phyloP scores from a whole-genome alignment of 2,113 vertebrate species.

The Sapayoa aenigma region DNA sequence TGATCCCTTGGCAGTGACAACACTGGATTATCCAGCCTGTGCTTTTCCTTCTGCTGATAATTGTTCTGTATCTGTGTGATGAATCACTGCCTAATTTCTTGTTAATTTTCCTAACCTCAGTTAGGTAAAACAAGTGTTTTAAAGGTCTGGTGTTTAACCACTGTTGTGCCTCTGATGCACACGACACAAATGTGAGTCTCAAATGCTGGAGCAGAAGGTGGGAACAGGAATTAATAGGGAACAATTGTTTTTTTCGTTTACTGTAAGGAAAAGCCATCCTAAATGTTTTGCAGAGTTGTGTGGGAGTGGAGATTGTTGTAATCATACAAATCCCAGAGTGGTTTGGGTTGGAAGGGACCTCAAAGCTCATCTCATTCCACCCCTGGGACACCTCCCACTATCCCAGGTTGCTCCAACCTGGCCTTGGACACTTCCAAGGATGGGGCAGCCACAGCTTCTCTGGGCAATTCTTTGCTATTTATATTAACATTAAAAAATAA shows the following conservation, averaged over 20 bases:
- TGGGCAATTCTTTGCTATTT: neutral
- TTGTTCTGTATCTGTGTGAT: neutral
- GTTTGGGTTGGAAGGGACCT: neutral
- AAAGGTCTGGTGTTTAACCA: neutral
- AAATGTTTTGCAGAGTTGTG: fast-evolving
- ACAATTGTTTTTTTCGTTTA: neutral
- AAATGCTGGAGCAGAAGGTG: neutral
- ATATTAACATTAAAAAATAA: neutral
- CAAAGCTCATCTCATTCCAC: no score
- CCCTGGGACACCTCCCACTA: neutral
- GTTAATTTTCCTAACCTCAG: neutral
- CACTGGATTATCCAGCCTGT: neutral
- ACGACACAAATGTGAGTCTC: no score
- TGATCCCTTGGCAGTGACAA: neutral
- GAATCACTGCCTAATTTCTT: neutral
- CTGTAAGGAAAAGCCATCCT: neutral
- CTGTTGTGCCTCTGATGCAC: neutral
- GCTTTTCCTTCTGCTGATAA: neutral
- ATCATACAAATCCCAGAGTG: neutral
- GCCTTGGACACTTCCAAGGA: neutral
- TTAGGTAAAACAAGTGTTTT: neutral
- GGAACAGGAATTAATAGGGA: neutral
- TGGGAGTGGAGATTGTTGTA: neutral
- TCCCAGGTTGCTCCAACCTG: neutral
- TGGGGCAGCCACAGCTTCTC: neutral